These are phyloP conservation scores for Iphiclides podalirius DNA, from an alignment of 2,888 invertebrate genomes.

Conservation along the genomic window DNA sequence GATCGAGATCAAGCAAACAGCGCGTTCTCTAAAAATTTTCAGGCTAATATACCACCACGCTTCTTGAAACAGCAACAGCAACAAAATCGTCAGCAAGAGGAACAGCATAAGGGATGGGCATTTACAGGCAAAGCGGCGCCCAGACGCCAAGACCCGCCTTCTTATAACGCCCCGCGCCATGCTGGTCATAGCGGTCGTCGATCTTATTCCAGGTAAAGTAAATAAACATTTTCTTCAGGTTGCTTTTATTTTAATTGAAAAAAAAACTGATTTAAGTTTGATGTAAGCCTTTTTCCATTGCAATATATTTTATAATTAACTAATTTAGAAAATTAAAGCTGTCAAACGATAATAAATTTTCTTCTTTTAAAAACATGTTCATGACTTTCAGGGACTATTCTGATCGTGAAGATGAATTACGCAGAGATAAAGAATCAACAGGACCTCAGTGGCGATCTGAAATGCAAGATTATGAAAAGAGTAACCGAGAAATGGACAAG, in stretches of 20 bases:
- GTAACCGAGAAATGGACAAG: slow-evolving; percentile 64
- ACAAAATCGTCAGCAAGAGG: slow-evolving; percentile 74
- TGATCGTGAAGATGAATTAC: slow-evolving; percentile 70
- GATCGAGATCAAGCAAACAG: slow-evolving; percentile 78
- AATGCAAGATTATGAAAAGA: slow-evolving; percentile 73
- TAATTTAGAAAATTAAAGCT: too few relatives aligned
- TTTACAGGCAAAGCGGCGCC: slow-evolving; percentile 62
- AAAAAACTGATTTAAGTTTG: too few relatives aligned
- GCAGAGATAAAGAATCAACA: slow-evolving; percentile 66
- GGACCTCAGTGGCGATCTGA: slow-evolving; percentile 73
- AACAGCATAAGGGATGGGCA: slow-evolving; percentile 68
- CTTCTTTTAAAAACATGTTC: too few relatives aligned
- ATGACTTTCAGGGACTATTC: slow-evolving; percentile 63
- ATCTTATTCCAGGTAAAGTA: slow-evolving; percentile 62
- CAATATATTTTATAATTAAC: too few relatives aligned
- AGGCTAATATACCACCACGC: slow-evolving; percentile 91
- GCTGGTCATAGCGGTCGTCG: slow-evolving; percentile 64
- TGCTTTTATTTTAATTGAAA: neutral
- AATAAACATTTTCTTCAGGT: neutral
- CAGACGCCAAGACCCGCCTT: slow-evolving; percentile 58
- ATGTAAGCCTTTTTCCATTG: too few relatives aligned
- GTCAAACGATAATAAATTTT: too few relatives aligned
- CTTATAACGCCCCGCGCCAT: slow-evolving; percentile 66
- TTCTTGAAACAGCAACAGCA: slow-evolving; percentile 91
- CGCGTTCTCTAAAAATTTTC: slow-evolving; percentile 87